Conservation (phyloP, 2,797 vertebrate genomes). For the Echiichthys vipera region DNA sequence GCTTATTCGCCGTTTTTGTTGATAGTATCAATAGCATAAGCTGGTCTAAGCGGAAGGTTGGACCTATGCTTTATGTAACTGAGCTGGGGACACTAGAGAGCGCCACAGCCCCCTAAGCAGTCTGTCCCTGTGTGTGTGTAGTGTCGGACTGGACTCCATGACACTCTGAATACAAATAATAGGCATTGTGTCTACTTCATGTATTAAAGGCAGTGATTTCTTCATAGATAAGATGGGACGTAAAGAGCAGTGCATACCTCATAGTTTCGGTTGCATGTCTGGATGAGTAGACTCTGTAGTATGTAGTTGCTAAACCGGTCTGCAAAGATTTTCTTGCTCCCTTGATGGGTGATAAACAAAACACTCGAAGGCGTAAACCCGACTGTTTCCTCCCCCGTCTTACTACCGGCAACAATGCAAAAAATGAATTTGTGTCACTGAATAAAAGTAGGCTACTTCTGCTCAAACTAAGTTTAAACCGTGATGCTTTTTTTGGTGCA, state of each 20-base stretch:
- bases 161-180: slow-evolving; percentile 5
- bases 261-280: slow-evolving; percentile 59
- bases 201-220: neutral
- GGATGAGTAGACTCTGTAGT: slow-evolving; percentile 35
- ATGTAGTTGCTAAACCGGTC: slow-evolving; percentile 77
- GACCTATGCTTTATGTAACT: slow-evolving; percentile 70
- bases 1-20: slow-evolving; percentile 40
- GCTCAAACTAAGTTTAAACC: neutral
- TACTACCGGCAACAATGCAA: neutral
- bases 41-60: slow-evolving; percentile 59
- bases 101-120: slow-evolving; percentile 78
- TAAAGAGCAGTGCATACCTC: neutral
- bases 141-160: slow-evolving; percentile 25
- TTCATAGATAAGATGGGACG: too few relatives aligned
- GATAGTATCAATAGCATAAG: slow-evolving; percentile 56
- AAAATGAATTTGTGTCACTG: neutral
- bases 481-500: neutral
- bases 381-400: neutral
- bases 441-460: too few relatives aligned
- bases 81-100: slow-evolving; percentile 83
- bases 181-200: neutral
- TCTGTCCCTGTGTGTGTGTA: slow-evolving; percentile 44
- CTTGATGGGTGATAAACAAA: slow-evolving; percentile 56
- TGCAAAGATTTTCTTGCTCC: slow-evolving; percentile 54
- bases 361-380: neutral